Evolutionary conservation across 2,113 vertebrate species (phyloP).

Genomic region (Kryptolebias marmoratus): DNA sequence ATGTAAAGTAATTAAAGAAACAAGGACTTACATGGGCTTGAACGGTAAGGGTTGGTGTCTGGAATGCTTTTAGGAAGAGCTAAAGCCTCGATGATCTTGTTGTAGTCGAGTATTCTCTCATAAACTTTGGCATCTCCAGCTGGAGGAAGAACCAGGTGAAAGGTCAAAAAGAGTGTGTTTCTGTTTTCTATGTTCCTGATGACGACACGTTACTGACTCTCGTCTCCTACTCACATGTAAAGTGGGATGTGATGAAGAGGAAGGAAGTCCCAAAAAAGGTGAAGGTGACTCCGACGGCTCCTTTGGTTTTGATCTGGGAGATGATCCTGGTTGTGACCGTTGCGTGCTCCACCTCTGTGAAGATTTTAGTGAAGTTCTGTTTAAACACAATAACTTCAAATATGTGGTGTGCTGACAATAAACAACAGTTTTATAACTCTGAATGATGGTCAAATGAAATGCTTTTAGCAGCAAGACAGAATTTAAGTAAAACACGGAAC

Average conservation of each 20-base stretch:
- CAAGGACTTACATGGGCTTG: conserved; percentile 84
- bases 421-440: too few relatives aligned
- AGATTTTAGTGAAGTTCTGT: not conserved
- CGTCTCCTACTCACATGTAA: conserved; percentile 88
- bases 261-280: conserved; percentile 98
- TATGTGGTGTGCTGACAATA: too few relatives aligned
- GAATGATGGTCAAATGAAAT: too few relatives aligned
- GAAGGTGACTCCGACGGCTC: conserved; percentile 90
- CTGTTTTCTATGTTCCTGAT: not conserved
- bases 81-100: conserved; percentile 91
- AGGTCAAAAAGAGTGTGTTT: not conserved
- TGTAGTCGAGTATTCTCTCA: conserved; percentile 94
- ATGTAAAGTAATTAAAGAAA: not conserved
- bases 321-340: conserved; percentile 96
- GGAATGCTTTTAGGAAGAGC: conserved; percentile 90
- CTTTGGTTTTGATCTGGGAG: conserved; percentile 99
- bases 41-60: conserved; percentile 93
- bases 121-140: conserved; percentile 95
- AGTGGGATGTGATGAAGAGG: conserved; percentile 98
- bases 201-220: not conserved
- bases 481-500: too few relatives aligned
- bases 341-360: conserved; percentile 90
- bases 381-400: too few relatives aligned
- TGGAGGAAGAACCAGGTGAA: conserved; percentile 61
- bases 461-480: too few relatives aligned